These are phyloP conservation scores for Crotophaga sulcirostris DNA, from an alignment of 2,113 vertebrate genomes.

Conservation along the genomic window DNA sequence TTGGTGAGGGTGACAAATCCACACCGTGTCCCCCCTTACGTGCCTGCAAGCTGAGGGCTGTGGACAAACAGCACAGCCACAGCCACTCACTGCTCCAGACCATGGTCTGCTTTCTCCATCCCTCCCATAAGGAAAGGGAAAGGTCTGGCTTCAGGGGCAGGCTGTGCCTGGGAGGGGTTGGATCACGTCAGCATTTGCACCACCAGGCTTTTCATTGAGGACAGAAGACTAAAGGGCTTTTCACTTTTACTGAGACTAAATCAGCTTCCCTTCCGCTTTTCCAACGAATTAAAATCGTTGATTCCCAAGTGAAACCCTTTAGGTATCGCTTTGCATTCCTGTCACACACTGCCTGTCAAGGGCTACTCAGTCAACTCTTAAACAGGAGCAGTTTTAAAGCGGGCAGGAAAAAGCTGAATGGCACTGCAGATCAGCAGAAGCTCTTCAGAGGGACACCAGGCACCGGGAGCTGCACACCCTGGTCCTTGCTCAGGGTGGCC, in stretches of 20 bases:
- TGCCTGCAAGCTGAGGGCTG: background rate
- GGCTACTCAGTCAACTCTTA: background rate
- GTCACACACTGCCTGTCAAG: background rate
- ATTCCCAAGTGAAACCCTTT: background rate
- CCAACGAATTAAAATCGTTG: accelerated
- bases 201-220: background rate
- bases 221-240: background rate
- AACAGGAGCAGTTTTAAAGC: background rate
- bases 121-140: background rate
- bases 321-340: background rate
- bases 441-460: background rate
- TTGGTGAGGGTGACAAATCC: accelerated
- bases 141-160: background rate
- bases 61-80: accelerated
- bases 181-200: background rate
- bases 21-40: accelerated
- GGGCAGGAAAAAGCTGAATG: background rate
- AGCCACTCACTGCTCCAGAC: background rate
- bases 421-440: background rate
- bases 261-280: background rate
- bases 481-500: background rate
- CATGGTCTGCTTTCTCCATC: accelerated
- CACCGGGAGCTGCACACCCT: background rate
- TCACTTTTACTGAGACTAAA: background rate
- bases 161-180: background rate